Conservation (phyloP, 2,113 vertebrate species). For the Pachycephala philippinensis region DNA sequence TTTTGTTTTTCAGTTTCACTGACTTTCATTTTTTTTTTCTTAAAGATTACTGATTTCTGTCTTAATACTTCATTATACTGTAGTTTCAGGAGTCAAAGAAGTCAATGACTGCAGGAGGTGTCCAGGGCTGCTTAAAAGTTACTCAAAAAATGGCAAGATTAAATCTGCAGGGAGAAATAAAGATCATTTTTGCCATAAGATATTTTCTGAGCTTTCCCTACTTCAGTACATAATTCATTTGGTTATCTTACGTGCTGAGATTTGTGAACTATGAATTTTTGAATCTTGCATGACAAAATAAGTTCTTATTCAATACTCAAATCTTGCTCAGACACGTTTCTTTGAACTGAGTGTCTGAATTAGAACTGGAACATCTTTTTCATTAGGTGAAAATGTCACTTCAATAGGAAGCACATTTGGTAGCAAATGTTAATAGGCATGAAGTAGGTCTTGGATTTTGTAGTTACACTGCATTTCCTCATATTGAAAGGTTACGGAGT, state of each 20-base stretch:
- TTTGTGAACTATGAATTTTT: background rate
- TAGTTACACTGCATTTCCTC: background rate
- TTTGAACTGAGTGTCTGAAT: background rate
- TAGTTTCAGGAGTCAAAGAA: background rate
- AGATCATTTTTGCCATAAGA: background rate
- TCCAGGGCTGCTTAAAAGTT: background rate
- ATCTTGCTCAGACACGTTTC: background rate
- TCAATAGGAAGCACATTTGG: background rate
- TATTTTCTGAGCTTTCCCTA: background rate
- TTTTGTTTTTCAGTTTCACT: background rate
- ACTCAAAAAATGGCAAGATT: background rate
- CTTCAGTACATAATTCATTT: background rate
- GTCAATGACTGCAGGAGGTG: background rate
- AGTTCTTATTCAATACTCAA: background rate
- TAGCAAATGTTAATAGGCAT: background rate
- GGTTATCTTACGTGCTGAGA: background rate
- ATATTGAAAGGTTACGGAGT: background rate
- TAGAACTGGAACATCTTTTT: background rate
- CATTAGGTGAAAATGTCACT: slow-evolving; percentile 19
- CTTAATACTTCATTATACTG: background rate
- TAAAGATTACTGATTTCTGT: background rate
- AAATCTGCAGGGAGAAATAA: background rate
- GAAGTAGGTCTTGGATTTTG: background rate
- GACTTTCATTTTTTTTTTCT: background rate
- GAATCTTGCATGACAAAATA: background rate